These are phyloP conservation scores for Cataglyphis cursor DNA, from an alignment of 2,888 invertebrate genomes.

Conservation along the genomic window DNA sequence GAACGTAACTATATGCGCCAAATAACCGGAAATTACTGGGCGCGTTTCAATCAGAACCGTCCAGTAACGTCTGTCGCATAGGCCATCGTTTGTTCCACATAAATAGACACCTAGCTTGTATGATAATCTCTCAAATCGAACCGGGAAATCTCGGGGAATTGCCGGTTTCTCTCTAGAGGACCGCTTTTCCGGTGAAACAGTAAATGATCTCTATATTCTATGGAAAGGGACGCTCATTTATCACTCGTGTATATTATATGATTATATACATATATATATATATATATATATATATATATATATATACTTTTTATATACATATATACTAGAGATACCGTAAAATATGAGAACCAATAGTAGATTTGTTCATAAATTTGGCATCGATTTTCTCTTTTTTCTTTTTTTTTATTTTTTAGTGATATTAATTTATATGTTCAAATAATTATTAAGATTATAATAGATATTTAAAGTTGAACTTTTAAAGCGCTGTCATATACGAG, in stretches of 20 bases:
- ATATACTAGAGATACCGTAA: background rate
- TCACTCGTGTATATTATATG: background rate
- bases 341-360: background rate
- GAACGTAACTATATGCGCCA: constrained; percentile 75
- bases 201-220: constrained; percentile 63
- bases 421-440: background rate
- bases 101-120: constrained; percentile 71
- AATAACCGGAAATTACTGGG: constrained; percentile 82
- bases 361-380: background rate
- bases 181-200: constrained; percentile 46
- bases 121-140: constrained; percentile 78
- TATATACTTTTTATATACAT: background rate
- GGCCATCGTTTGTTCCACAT: constrained; percentile 79
- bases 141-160: constrained; percentile 66
- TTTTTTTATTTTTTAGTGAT: background rate
- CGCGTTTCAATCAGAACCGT: constrained; percentile 80
- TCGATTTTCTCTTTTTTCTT: background rate
- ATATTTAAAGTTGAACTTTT: background rate
- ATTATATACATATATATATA: constrained; percentile 25
- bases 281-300: background rate
- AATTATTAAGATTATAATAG: background rate
- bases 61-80: constrained; percentile 66
- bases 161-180: constrained; percentile 55
- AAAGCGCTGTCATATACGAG: too few relatives aligned
- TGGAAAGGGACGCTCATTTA: constrained; percentile 39